These are phyloP conservation scores for Leptinotarsa lineolata DNA, from an alignment of 1,140 invertebrate genomes.

Conservation along the genomic window DNA sequence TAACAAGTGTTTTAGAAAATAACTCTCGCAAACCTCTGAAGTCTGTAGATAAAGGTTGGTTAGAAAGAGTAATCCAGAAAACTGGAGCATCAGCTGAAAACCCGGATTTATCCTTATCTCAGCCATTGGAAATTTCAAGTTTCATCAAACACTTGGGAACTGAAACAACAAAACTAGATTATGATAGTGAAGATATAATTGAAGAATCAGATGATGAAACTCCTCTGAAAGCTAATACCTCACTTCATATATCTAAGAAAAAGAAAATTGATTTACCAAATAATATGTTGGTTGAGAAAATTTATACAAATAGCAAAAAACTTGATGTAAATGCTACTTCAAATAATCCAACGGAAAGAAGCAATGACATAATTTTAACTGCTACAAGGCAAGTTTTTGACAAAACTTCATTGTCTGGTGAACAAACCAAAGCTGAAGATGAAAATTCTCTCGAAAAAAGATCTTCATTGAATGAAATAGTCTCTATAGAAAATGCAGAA, in stretches of 20 bases:
- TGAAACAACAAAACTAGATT: constrained; percentile 39
- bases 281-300: no score
- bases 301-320: no score
- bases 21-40: constrained; percentile 35
- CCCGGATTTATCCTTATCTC: constrained; percentile 18
- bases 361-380: no score
- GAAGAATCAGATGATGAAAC: constrained; percentile 68
- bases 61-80: constrained; percentile 45
- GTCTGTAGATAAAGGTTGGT: constrained; percentile 51
- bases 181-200: constrained; percentile 62
- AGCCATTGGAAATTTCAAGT: not conserved
- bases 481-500: constrained; percentile 43
- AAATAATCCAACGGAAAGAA: no score
- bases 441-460: no score
- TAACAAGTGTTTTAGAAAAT: constrained; percentile 52
- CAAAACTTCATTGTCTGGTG: no score
- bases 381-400: no score
- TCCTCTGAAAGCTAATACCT: constrained; percentile 28
- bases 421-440: no score
- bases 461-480: not conserved
- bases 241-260: constrained; percentile 50
- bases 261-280: constrained; percentile 33
- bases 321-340: no score
- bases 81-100: constrained; percentile 36
- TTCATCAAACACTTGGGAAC: constrained; percentile 5